A percentile compares a stretch with the other conserved stretches of the same genome.
Evolutionary conservation across 2,888 invertebrate genomes (phyloP).

Genomic region (Lasioglossum malachurum): DNA sequence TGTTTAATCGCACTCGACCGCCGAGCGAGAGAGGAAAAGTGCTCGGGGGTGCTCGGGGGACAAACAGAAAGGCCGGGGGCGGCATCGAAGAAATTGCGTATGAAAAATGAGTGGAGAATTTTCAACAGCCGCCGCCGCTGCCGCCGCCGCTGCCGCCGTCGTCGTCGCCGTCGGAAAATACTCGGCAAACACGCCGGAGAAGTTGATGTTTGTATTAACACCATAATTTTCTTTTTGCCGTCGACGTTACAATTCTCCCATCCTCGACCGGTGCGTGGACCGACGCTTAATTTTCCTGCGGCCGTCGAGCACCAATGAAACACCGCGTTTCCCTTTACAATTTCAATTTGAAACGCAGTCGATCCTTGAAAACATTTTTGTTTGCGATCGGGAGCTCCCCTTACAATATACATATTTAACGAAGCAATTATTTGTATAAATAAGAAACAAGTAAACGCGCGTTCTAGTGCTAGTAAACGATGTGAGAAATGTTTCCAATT

Average conservation of each 20-base stretch:
- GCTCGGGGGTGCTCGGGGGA: conserved; percentile 8
- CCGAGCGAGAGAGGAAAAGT: conserved; percentile 11
- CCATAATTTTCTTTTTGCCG: conserved; percentile 17
- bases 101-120: conserved; percentile 2
- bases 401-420: neutral
- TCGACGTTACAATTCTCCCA: conserved; percentile 6
- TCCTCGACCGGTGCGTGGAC: neutral
- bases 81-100: conserved; percentile 36
- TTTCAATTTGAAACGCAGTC: conserved; percentile 28
- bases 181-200: neutral
- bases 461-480: neutral
- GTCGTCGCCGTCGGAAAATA: neutral
- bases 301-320: neutral
- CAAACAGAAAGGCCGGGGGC: conserved; percentile 10
- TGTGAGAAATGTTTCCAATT: neutral
- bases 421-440: neutral
- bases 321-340: conserved; percentile 3
- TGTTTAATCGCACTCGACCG: conserved; percentile 59
- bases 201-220: conserved; percentile 20
- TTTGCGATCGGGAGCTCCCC: neutral
- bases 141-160: neutral
- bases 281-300: neutral
- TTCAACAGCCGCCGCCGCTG: neutral
- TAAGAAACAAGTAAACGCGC: neutral
- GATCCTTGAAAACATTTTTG: neutral